These are phyloP conservation scores for Bactericera cockerelli DNA, from an alignment of 1,140 invertebrate genomes.

Conservation along the genomic window DNA sequence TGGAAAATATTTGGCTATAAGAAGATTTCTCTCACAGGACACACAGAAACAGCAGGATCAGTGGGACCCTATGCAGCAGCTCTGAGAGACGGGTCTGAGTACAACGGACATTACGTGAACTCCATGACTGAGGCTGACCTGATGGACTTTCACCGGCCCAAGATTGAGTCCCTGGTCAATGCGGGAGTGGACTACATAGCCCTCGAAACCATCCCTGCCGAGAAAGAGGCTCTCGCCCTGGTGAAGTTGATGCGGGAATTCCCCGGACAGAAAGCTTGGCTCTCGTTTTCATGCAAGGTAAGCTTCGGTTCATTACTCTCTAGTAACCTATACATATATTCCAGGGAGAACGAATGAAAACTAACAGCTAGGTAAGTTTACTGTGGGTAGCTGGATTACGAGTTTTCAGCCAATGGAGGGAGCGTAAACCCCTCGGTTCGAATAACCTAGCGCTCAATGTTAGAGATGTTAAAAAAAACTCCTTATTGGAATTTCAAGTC, in stretches of 20 bases:
- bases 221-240: slow-evolving; percentile 61
- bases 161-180: slow-evolving; percentile 55
- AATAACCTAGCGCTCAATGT: too few relatives aligned
- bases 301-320: slow-evolving; percentile 13
- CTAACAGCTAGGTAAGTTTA: too few relatives aligned
- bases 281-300: slow-evolving; percentile 70
- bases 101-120: slow-evolving; percentile 65
- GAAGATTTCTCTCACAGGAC: neutral
- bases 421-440: too few relatives aligned
- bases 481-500: too few relatives aligned
- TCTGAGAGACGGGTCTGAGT: slow-evolving; percentile 77
- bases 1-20: too few relatives aligned
- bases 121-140: slow-evolving; percentile 46
- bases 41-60: slow-evolving; percentile 55
- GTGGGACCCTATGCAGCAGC: slow-evolving; percentile 81
- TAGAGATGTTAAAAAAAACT: too few relatives aligned
- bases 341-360: too few relatives aligned
- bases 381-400: too few relatives aligned
- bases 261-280: slow-evolving; percentile 55
- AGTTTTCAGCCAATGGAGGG: too few relatives aligned
- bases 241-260: slow-evolving; percentile 57
- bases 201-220: slow-evolving; percentile 77
- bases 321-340: too few relatives aligned
- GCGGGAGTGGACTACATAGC: slow-evolving; percentile 67
- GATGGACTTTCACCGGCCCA: slow-evolving; percentile 60